phyloP scores from a whole-genome alignment of 30 jellyfish, hydroid and myxozoan genomes.

The Aurelia aurita region DNA sequence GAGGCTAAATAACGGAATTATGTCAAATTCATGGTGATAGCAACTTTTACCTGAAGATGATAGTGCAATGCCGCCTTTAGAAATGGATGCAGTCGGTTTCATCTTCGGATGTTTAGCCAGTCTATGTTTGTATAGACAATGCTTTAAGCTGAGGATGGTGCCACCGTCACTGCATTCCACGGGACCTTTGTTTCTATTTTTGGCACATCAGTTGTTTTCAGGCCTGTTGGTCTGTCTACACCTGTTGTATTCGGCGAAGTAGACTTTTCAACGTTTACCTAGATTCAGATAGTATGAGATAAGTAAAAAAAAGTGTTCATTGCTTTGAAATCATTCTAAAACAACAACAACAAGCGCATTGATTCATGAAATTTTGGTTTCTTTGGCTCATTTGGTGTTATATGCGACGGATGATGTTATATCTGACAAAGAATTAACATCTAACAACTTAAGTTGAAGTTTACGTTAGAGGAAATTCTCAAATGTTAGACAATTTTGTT shows the following conservation, averaged over 20 bases:
- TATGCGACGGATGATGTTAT: too few species aligned
- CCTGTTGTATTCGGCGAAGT: not conserved
- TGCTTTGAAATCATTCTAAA: not conserved
- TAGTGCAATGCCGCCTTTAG: too few species aligned
- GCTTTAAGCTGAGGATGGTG: not conserved
- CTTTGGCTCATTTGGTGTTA: too few species aligned
- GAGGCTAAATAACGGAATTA: too few species aligned
- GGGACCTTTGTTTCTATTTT: conserved; percentile 1
- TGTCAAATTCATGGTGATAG: too few species aligned
- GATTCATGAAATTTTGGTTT: not conserved
- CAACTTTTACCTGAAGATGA: too few species aligned
- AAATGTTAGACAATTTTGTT: too few species aligned
- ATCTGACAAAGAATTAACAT: too few species aligned
- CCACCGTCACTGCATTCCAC: conserved; percentile 15
- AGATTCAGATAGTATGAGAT: not conserved
- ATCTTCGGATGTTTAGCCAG: not conserved
- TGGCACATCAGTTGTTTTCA: not conserved
- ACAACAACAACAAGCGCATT: not conserved
- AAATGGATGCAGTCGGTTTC: not conserved
- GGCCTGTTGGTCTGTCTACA: not conserved
- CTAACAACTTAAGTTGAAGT: too few species aligned
- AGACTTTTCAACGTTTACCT: not conserved
- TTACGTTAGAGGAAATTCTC: too few species aligned
- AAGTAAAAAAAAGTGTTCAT: not conserved
- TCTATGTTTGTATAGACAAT: conserved; percentile 13